phyloP scores from a whole-genome alignment of 1,140 invertebrate genomes.

The Heliconius hermathena region DNA sequence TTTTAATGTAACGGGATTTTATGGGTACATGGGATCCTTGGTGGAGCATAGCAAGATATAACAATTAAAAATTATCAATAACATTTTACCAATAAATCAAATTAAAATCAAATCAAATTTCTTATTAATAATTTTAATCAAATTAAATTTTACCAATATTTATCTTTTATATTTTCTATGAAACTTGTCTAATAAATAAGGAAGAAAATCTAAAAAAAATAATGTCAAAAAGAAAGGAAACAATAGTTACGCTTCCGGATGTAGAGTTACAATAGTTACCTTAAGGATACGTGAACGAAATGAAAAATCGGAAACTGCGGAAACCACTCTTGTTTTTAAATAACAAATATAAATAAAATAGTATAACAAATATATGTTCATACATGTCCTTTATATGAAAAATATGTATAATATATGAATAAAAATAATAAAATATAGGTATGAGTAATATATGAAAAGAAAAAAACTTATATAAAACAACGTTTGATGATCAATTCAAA shows the following conservation, averaged over 20 bases:
- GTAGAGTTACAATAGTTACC: not conserved
- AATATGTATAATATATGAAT: not conserved
- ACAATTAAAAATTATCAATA: too few species aligned
- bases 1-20: too few species aligned
- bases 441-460: too few species aligned
- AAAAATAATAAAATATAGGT: too few species aligned
- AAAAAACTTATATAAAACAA: not conserved
- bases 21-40: too few species aligned
- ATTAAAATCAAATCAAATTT: too few species aligned
- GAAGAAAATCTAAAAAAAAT: not conserved
- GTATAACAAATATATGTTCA: not conserved
- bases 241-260: not conserved
- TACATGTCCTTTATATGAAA: not conserved
- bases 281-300: slow-evolving; percentile 26
- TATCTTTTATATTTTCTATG: too few species aligned
- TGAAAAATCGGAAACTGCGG: slow-evolving; percentile 14
- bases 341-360: not conserved
- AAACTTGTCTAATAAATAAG: not conserved
- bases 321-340: not conserved
- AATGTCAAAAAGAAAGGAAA: not conserved
- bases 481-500: not conserved
- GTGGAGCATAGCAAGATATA: too few species aligned
- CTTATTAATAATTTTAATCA: too few species aligned
- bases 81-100: too few species aligned
- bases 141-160: too few species aligned